Conservation (phyloP, 2,797 vertebrate species). For the Prunella strophiata region DNA sequence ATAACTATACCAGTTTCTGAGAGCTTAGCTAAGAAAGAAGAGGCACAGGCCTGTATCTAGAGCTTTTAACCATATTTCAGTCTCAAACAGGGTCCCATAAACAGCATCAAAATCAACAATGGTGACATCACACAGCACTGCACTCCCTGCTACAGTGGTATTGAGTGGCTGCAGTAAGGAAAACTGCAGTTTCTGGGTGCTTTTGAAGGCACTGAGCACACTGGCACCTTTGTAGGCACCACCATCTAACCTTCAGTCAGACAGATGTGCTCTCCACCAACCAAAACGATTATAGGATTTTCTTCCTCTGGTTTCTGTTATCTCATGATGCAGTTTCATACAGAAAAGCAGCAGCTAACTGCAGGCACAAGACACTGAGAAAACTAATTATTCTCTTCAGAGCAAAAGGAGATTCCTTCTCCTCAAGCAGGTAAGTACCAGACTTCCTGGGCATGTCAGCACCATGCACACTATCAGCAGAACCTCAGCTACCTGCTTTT, state of each 20-base stretch:
- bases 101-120: neutral
- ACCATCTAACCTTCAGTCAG: neutral
- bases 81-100: neutral
- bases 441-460: neutral
- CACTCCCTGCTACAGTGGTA: neutral
- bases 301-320: neutral
- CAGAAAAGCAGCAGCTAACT: neutral
- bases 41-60: neutral
- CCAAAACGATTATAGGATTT: accelerated
- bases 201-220: neutral
- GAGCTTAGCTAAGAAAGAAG: neutral
- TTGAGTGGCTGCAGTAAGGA: neutral
- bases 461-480: neutral
- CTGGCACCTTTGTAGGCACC: neutral
- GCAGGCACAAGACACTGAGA: neutral
- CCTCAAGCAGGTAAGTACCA: neutral
- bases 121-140: neutral
- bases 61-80: neutral
- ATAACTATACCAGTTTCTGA: neutral
- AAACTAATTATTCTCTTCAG: neutral
- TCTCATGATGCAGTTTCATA: neutral
- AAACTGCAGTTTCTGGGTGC: neutral
- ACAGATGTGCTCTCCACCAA: neutral
- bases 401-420: neutral
- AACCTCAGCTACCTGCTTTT: neutral